These are phyloP conservation scores for Epizoanthus rinbou DNA, from an alignment of 92 coral and sea anemone species.

Conservation along the genomic window DNA sequence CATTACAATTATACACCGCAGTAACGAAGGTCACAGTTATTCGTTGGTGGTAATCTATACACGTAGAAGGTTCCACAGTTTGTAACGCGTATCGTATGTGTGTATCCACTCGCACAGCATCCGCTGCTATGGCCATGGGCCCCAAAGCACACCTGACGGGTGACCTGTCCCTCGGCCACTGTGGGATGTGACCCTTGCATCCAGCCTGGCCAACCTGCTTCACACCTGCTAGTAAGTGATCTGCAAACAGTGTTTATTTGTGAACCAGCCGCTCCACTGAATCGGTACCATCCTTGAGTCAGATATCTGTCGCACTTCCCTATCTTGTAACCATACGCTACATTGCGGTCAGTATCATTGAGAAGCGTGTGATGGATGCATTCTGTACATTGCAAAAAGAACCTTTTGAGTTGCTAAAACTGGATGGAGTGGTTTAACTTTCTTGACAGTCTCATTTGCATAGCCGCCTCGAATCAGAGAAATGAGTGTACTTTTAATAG, in stretches of 20 bases:
- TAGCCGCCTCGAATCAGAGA: too few species aligned
- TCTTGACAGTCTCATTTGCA: too few species aligned
- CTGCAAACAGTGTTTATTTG: background rate
- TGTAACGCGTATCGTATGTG: too few species aligned
- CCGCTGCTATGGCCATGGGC: background rate
- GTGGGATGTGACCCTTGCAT: background rate
- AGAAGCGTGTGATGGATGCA: background rate
- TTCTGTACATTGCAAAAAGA: background rate
- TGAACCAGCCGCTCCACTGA: slow-evolving; percentile 2
- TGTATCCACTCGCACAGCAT: background rate
- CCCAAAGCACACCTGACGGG: background rate
- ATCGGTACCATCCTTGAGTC: background rate
- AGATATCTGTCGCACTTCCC: background rate
- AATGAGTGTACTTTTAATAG: too few species aligned
- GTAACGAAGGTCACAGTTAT: background rate
- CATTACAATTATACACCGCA: background rate
- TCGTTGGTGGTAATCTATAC: background rate
- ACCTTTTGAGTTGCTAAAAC: too few species aligned
- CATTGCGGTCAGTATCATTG: background rate
- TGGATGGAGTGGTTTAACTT: too few species aligned
- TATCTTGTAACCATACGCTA: background rate
- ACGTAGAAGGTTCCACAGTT: too few species aligned
- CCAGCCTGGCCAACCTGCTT: background rate
- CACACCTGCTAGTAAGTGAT: too few species aligned
- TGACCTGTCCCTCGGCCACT: background rate